A percentile compares a stretch with the other conserved stretches of the same genome.
phyloP scores from a whole-genome alignment of 2,888 invertebrate genomes.

The Erebia ligea region DNA sequence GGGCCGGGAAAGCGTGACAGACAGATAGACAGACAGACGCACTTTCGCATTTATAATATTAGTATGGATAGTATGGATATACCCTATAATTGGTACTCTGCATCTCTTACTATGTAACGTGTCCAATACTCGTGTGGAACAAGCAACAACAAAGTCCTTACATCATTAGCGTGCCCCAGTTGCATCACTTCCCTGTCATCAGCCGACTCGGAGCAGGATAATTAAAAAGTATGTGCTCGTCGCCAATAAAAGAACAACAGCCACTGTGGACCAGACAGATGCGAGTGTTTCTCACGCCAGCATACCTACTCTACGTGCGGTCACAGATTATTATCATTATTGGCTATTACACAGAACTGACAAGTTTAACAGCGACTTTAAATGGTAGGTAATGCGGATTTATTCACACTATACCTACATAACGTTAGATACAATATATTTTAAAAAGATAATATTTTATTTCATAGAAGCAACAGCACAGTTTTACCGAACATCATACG shows the following conservation, averaged over 20 bases:
- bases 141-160: slow-evolving; percentile 3
- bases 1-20: too few species aligned
- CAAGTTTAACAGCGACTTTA: slow-evolving; percentile 27
- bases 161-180: slow-evolving; percentile 30
- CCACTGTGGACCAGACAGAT: slow-evolving; percentile 67
- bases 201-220: slow-evolving; percentile 49
- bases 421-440: too few species aligned
- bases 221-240: slow-evolving; percentile 65
- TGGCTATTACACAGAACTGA: slow-evolving; percentile 16
- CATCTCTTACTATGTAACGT: too few species aligned
- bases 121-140: too few species aligned
- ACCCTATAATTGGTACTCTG: too few species aligned
- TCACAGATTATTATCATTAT: slow-evolving; percentile 23
- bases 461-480: too few species aligned
- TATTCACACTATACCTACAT: too few species aligned
- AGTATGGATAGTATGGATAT: too few species aligned
- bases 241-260: slow-evolving; percentile 69
- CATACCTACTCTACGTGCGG: slow-evolving; percentile 41
- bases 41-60: too few species aligned
- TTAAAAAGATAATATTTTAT: too few species aligned
- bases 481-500: too few species aligned
- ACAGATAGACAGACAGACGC: too few species aligned
- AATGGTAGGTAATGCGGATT: background rate
- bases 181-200: slow-evolving; percentile 37
- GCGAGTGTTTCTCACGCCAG: slow-evolving; percentile 68